phyloP scores from a whole-genome alignment of 2,113 vertebrate genomes.

The Periophthalmus modestus region DNA sequence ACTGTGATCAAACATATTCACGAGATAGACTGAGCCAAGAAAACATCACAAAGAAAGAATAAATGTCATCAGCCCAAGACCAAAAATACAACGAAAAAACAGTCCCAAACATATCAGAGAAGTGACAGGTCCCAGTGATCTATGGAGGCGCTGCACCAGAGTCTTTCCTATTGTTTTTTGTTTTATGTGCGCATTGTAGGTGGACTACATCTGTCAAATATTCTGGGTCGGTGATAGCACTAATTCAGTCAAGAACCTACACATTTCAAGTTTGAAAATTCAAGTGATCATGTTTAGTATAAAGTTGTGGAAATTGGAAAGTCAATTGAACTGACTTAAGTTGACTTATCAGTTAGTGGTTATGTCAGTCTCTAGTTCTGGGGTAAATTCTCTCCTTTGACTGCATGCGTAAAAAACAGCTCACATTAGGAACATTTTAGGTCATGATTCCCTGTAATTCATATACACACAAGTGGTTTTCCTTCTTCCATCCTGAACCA shows the following conservation, averaged over 20 bases:
- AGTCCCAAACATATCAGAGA: conserved; percentile 17
- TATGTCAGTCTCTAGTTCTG: too few relatives aligned
- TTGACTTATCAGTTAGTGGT: too few relatives aligned
- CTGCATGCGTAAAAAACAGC: too few relatives aligned
- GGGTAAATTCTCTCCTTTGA: too few relatives aligned
- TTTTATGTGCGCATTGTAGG: too few relatives aligned
- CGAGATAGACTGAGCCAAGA: conserved; percentile 25
- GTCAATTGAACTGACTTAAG: too few relatives aligned
- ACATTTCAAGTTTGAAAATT: not conserved
- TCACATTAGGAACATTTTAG: too few relatives aligned
- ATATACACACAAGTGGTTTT: not conserved
- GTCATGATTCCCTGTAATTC: too few relatives aligned
- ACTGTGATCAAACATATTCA: conserved; percentile 40
- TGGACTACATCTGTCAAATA: not conserved
- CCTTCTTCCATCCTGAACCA: too few relatives aligned
- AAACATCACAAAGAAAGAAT: conserved; percentile 19
- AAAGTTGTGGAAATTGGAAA: too few relatives aligned
- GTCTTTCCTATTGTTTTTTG: not conserved
- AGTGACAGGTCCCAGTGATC: conserved; percentile 32
- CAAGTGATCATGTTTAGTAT: not conserved
- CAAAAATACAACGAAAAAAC: conserved; percentile 21
- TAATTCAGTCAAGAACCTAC: not conserved
- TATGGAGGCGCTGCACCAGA: conserved; percentile 1
- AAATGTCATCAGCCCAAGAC: conserved; percentile 22
- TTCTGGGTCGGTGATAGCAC: not conserved